phyloP scores from a whole-genome alignment of 1,140 invertebrate genomes.

The Aphelenchoides besseyi region DNA sequence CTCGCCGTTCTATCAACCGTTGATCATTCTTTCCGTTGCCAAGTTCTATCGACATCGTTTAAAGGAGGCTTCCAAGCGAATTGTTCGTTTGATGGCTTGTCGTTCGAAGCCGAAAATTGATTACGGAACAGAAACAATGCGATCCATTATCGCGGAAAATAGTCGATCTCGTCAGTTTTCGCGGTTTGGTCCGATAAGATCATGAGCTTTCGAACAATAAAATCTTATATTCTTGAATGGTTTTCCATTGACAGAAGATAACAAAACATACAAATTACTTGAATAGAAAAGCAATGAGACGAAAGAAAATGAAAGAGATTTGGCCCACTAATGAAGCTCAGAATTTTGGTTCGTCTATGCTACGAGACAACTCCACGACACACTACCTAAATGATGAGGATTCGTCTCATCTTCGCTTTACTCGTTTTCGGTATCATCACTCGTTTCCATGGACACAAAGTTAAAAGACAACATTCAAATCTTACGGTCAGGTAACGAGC shows the following conservation, averaged over 20 bases:
- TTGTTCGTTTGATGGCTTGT: conserved; percentile 12
- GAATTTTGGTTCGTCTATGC: too few species aligned
- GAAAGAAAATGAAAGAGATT: too few species aligned
- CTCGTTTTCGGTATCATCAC: not conserved
- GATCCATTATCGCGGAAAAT: conserved; percentile 50
- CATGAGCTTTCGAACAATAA: not conserved
- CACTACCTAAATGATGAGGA: too few species aligned
- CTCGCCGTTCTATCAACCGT: conserved; percentile 22
- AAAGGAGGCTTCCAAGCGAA: not conserved
- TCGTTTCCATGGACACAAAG: not conserved
- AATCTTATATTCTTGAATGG: not conserved
- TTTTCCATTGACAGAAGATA: not conserved
- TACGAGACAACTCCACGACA: too few species aligned
- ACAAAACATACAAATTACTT: too few species aligned
- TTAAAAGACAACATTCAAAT: not conserved
- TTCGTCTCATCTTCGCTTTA: not conserved
- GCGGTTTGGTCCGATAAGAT: not conserved
- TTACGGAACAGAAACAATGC: conserved; percentile 45
- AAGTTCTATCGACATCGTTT: conserved; percentile 20
- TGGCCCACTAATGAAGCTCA: too few species aligned
- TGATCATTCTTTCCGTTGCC: conserved; percentile 14
- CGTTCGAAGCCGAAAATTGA: conserved; percentile 25
- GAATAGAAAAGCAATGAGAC: too few species aligned
- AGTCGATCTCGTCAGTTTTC: not conserved
- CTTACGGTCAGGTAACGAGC: not conserved